Base-by-base conservation (phyloP, 53 echinoderm and acorn worm species). In the Arbacia lixula region DNA sequence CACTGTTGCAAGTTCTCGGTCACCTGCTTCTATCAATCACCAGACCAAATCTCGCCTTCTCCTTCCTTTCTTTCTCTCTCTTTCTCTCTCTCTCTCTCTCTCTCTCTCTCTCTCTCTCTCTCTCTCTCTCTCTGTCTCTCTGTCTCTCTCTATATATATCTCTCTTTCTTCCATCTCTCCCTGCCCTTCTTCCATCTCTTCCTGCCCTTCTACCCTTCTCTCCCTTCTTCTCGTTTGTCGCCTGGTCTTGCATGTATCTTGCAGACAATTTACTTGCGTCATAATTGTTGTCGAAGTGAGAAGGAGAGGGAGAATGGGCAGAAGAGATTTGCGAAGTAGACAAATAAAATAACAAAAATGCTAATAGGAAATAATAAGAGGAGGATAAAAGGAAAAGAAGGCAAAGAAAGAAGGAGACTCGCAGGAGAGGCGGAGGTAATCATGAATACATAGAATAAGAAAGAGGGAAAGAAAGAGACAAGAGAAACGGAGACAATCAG, bases 11-110 rank as follows among this genome's bases (percentile, higher is more conserved):
- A 60, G 58, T 36, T 77, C 27, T 24, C 29, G 22, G 34, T 37
- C 77, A 77, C 77, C 77, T 77, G 77, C 37, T 38, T 14, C 26
- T 21, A 26, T 42, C 77, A 39, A 58, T 77, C 77, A 77, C 38
- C 31, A 26, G 5, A 3, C 27, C 27, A 21, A 21, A 10, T 31
- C 52, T 31, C 74, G 21, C 6, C 34, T 20, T 21, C 12, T 11
- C 22, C 22, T 49, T 24, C 12, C 17, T 24, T 38, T 25, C 3
- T 17, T 46, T 41, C 26, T 17, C 8, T 26, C 12, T 56, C 41
- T 68, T 22, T 12, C 43, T 11, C 42, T 26, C 26, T 69, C 69
- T 16, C 43, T n/a, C n/a, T n/a, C n/a, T 8, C 14, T 25, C 27
- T 30, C 34, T 19, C 20, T 74, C 21, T 53, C 26, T n/a, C 34